These are phyloP conservation scores for Lichenostomus cassidix DNA, from an alignment of 2,113 vertebrate species.

Conservation along the genomic window DNA sequence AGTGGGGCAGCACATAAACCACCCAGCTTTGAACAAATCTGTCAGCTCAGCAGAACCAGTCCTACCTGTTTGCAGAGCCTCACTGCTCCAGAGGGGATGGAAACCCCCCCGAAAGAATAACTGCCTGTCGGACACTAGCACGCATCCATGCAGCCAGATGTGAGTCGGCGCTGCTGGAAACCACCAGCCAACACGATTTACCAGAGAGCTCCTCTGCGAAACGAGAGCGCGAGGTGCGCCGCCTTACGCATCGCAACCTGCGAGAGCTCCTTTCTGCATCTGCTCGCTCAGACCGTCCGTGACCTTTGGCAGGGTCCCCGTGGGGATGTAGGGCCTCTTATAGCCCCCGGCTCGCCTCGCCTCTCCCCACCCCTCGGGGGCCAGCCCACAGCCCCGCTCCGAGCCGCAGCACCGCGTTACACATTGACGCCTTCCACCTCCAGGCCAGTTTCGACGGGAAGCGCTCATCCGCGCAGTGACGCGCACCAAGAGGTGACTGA, in stretches of 20 bases:
- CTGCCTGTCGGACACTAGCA: neutral
- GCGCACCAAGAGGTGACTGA: accelerated
- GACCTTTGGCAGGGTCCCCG: neutral
- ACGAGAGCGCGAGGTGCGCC: accelerated
- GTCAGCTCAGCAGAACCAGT: slow-evolving; percentile 29
- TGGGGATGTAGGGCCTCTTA: neutral
- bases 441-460: neutral
- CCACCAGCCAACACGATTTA: neutral
- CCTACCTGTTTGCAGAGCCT: slow-evolving; percentile 33
- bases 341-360: neutral
- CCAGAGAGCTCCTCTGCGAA: neutral
- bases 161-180: neutral
- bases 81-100: neutral
- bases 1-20: neutral
- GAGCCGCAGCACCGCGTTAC: neutral
- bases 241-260: neutral
- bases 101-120: neutral
- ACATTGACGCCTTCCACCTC: neutral
- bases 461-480: neutral
- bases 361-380: neutral
- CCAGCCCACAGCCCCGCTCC: neutral
- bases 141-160: accelerated
- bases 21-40: neutral
- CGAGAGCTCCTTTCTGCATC: neutral
- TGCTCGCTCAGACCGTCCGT: accelerated